A percentile compares a stretch with the other conserved stretches of the same genome.
phyloP scores from a whole-genome alignment of 2,888 invertebrate genomes.

The Pseudococcus viburni region DNA sequence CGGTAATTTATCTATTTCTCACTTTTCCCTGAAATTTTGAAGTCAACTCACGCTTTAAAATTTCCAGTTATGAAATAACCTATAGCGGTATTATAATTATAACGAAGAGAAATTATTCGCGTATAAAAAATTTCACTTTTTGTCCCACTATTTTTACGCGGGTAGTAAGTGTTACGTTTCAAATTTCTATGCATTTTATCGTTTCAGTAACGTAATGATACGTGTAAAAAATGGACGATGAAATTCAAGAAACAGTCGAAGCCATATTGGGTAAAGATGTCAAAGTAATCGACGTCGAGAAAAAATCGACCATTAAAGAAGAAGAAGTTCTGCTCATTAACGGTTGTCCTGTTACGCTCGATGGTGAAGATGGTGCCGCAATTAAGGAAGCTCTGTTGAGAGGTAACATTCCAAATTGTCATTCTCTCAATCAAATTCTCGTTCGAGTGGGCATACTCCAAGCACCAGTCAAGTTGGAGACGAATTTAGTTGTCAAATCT shows the following conservation, averaged over 20 bases:
- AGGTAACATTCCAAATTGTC: conserved; percentile 81
- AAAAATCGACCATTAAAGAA: conserved; percentile 80
- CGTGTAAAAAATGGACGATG: conserved; percentile 78
- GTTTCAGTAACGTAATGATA: conserved; percentile 9
- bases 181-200: neutral
- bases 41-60: neutral
- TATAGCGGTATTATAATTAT: neutral
- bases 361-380: conserved; percentile 79
- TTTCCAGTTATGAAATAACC: neutral
- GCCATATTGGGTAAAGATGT: conserved; percentile 81
- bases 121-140: conserved; percentile 3
- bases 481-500: conserved; percentile 80
- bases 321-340: conserved; percentile 82
- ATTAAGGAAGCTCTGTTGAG: conserved; percentile 80
- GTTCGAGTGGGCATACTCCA: conserved; percentile 72
- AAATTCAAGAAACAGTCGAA: conserved; percentile 82
- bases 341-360: conserved; percentile 79
- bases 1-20: neutral
- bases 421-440: conserved; percentile 79
- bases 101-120: neutral
- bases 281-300: conserved; percentile 82
- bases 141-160: conserved; percentile 21
- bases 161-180: neutral
- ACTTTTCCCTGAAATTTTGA: neutral
- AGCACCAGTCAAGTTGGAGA: conserved; percentile 80